Evolutionary conservation across 2,888 invertebrate species (phyloP).

Genomic region (Conistra vaccinii): DNA sequence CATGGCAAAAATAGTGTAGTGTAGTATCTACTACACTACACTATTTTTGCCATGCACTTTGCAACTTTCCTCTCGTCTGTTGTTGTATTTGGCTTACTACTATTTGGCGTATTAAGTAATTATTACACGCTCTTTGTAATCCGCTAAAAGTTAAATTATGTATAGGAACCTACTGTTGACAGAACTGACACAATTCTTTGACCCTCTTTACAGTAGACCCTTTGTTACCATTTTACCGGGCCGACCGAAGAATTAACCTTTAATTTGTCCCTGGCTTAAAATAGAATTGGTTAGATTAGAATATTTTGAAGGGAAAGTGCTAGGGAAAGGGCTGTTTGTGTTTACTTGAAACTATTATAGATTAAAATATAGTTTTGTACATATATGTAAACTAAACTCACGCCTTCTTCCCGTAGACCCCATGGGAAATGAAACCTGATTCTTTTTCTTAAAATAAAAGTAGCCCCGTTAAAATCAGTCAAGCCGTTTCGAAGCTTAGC

Average conservation of each 20-base stretch:
- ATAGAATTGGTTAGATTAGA: conserved; percentile 42
- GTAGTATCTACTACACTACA: too few relatives aligned
- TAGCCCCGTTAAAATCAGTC: too few relatives aligned
- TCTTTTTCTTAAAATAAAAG: too few relatives aligned
- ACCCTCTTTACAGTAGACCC: conserved; percentile 42
- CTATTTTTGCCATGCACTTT: too few relatives aligned
- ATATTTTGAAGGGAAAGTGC: conserved; percentile 23
- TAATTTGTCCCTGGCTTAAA: conserved; percentile 50
- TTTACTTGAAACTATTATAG: neutral
- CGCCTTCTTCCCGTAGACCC: too few relatives aligned
- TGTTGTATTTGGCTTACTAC: too few relatives aligned
- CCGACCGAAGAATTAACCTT: conserved; percentile 38
- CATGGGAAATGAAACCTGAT: too few relatives aligned
- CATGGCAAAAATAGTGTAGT: too few relatives aligned
- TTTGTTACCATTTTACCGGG: conserved; percentile 47
- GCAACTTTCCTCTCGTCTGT: too few relatives aligned
- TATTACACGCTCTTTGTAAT: neutral
- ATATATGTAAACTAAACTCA: too few relatives aligned
- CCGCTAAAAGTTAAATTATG: conserved; percentile 35
- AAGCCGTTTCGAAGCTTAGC: too few relatives aligned
- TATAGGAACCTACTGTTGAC: conserved; percentile 2
- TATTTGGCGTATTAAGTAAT: too few relatives aligned
- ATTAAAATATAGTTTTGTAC: neutral
- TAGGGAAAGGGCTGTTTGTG: neutral
- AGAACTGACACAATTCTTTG: conserved; percentile 41